phyloP scores from a whole-genome alignment of 2,888 invertebrate species.

The Cactoblastis cactorum region DNA sequence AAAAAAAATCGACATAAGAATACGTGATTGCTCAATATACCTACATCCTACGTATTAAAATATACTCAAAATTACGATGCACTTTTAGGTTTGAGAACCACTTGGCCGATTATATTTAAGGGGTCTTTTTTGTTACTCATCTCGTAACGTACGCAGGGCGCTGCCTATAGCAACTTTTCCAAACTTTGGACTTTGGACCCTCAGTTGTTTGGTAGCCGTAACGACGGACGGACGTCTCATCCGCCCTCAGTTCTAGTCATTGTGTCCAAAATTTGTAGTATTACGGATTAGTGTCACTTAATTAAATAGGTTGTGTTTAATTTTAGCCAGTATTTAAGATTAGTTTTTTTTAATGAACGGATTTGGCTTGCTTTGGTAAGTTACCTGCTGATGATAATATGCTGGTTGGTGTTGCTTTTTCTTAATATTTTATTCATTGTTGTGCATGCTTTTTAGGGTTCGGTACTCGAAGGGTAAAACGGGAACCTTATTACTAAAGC shows the following conservation, averaged over 20 bases:
- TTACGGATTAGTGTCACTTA: conserved; percentile 36
- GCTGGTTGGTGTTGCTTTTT: conserved; percentile 7
- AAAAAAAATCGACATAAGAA: no score
- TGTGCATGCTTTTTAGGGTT: background rate
- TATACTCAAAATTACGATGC: background rate
- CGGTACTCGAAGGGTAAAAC: no score
- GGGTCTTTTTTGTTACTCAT: conserved; percentile 77
- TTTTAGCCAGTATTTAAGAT: conserved; percentile 32
- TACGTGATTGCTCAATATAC: no score
- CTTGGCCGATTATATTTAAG: conserved; percentile 68
- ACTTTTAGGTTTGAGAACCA: conserved; percentile 57
- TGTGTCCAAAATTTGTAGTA: conserved; percentile 67
- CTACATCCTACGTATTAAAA: no score
- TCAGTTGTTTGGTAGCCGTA: conserved; percentile 73
- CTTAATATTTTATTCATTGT: background rate
- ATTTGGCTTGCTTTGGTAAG: conserved; percentile 76
- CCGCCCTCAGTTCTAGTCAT: conserved; percentile 71
- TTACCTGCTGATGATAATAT: conserved; percentile 23
- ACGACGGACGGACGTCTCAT: conserved; percentile 64
- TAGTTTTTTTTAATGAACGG: conserved; percentile 65
- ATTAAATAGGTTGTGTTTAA: conserved; percentile 24
- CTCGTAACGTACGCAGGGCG: conserved; percentile 73
- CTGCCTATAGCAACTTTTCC: conserved; percentile 56
- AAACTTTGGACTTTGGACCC: conserved; percentile 65
- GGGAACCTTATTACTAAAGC: no score